Evolutionary conservation across 2,797 vertebrate genomes (phyloP).

Genomic region (Manis pentadactyla): DNA sequence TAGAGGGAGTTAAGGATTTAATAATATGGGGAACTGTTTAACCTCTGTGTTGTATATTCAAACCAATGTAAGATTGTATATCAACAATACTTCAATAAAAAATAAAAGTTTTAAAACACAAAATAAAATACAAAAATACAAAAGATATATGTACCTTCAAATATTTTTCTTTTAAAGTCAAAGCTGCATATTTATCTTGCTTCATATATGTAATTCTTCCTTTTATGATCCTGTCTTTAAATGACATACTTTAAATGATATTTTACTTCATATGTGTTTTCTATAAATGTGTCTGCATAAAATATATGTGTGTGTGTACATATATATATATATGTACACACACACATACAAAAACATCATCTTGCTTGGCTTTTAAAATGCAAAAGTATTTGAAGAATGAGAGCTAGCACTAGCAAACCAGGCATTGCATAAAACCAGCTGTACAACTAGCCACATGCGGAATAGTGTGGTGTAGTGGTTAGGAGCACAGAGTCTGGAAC

Average conservation of each 20-base stretch:
- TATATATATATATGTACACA: no score
- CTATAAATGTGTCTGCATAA: not conserved
- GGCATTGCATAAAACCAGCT: not conserved
- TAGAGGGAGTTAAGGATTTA: no score
- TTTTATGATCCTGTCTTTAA: not conserved
- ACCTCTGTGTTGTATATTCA: no score
- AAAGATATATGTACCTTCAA: not conserved
- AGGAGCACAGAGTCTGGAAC: not conserved
- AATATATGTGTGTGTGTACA: not conserved
- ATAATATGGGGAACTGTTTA: no score
- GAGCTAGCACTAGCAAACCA: not conserved
- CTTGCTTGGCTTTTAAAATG: not conserved
- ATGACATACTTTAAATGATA: not conserved
- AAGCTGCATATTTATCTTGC: not conserved
- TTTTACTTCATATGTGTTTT: not conserved
- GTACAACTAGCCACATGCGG: not conserved
- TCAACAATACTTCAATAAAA: no score
- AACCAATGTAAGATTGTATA: no score
- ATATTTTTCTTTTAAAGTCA: not conserved
- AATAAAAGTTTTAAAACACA: no score
- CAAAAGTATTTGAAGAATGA: not conserved
- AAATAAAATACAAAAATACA: no score
- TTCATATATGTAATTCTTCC: not conserved
- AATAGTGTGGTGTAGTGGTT: not conserved
- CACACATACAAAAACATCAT: not conserved